Evolutionary conservation across 2,888 invertebrate species (phyloP).

Genomic region (Cerastis rubricosa): DNA sequence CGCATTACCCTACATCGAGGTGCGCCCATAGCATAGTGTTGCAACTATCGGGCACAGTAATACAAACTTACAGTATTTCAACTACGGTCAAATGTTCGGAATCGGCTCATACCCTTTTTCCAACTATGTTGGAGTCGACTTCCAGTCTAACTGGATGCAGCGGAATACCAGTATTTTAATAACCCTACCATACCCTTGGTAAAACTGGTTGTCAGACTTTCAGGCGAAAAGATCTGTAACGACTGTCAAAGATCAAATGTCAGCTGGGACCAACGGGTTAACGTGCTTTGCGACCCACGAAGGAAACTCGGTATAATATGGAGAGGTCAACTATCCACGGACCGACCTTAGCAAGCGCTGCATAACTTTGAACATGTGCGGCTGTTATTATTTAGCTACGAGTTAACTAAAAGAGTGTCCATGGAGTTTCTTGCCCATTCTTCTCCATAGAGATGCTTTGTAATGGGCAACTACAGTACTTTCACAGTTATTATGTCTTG

Average conservation of each 20-base stretch:
- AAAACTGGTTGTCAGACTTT: not conserved
- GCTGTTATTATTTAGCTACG: not conserved
- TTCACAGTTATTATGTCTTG: too few relatives aligned
- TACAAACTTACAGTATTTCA: not conserved
- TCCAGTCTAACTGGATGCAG: not conserved
- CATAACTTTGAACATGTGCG: not conserved
- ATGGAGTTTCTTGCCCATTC: too few relatives aligned
- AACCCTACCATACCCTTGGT: not conserved
- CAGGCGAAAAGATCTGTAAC: not conserved
- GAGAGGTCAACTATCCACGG: not conserved
- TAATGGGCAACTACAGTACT: too few relatives aligned
- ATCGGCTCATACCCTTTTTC: not conserved
- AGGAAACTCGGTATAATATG: not conserved
- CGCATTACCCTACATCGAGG: conserved; percentile 54
- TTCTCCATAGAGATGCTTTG: too few relatives aligned
- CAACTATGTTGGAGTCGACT: not conserved
- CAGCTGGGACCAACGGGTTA: not conserved
- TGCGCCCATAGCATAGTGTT: conserved; percentile 53
- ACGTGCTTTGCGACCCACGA: not conserved
- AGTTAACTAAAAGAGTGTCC: too few relatives aligned
- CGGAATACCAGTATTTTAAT: not conserved
- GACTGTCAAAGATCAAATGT: not conserved
- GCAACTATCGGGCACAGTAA: conserved; percentile 33
- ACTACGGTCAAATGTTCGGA: not conserved
- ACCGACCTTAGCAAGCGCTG: not conserved